Evolutionary conservation across 35 echinoderm and acorn worm genomes (phyloP).

Genomic region (Strongylocentrotus purpuratus): DNA sequence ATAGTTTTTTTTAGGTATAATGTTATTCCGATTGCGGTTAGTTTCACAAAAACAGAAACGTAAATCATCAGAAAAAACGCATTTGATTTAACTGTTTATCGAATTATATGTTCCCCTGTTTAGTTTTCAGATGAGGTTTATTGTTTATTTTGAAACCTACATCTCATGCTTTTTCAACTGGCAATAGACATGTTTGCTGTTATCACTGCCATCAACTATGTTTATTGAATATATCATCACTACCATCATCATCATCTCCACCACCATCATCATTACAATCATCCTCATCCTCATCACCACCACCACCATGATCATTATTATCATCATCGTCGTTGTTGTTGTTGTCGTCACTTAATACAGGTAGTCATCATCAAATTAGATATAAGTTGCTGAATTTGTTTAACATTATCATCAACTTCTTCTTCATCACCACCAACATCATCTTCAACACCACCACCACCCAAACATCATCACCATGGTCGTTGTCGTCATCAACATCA

Average conservation of each 20-base stretch:
- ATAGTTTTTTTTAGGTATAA: no score
- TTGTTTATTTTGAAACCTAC: not conserved
- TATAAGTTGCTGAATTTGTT: not conserved
- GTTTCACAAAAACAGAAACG: not conserved
- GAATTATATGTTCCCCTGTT: not conserved
- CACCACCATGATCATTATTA: not conserved
- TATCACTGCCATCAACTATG: no score
- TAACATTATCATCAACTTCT: not conserved
- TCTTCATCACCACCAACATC: not conserved
- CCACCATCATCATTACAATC: not conserved
- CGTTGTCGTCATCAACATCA: not conserved
- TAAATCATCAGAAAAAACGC: not conserved
- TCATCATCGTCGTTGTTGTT: not conserved
- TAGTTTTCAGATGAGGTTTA: not conserved
- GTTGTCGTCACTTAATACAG: not conserved
- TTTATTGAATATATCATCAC: no score
- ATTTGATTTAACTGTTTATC: not conserved
- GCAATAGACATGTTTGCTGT: no score
- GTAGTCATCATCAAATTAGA: not conserved
- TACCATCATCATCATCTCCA: no score
- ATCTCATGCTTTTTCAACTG: no score
- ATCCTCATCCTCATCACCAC: not conserved
- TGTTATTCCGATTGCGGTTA: no score
- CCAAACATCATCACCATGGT: not conserved
- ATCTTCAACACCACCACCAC: not conserved